Conservation (phyloP, 2,113 vertebrate genomes). For the Lanius ludovicianus region DNA sequence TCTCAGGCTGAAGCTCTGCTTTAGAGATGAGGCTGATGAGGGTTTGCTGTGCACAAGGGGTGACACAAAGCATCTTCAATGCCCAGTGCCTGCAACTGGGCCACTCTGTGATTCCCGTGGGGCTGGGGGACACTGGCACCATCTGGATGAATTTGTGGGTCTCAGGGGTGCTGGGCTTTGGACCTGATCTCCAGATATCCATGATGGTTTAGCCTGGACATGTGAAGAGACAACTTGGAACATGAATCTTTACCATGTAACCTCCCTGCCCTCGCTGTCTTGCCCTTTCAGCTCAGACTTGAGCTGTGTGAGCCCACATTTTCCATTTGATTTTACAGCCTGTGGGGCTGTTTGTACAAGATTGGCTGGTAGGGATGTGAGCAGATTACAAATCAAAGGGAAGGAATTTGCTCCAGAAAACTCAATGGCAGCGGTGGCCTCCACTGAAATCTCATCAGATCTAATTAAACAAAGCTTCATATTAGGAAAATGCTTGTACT, state of each 20-base stretch:
- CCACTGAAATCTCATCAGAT: neutral
- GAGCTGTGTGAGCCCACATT: neutral
- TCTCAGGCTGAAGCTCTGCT: neutral
- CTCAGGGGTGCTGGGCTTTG: neutral
- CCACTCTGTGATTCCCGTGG: neutral
- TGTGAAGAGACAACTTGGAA: neutral
- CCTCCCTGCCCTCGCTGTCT: neutral
- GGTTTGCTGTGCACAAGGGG: neutral
- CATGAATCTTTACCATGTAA: neutral
- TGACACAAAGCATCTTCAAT: neutral
- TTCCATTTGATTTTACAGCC: conserved; percentile 10
- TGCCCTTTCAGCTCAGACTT: neutral
- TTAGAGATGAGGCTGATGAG: neutral
- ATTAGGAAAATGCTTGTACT: conserved; percentile 52
- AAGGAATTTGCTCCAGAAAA: conserved; percentile 57
- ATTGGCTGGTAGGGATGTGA: neutral
- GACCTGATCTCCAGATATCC: neutral
- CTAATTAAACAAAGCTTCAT: conserved; percentile 40
- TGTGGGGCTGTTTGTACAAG: conserved; percentile 13
- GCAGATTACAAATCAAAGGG: conserved; percentile 46
- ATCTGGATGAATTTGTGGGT: neutral
- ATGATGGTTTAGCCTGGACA: neutral
- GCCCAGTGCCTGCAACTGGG: accelerated
- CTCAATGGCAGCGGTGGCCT: neutral
- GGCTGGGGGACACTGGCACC: neutral